A percentile compares a stretch with the other conserved stretches of the same genome.
Conservation (phyloP, 2,797 vertebrate genomes). For the Lemur catta region DNA sequence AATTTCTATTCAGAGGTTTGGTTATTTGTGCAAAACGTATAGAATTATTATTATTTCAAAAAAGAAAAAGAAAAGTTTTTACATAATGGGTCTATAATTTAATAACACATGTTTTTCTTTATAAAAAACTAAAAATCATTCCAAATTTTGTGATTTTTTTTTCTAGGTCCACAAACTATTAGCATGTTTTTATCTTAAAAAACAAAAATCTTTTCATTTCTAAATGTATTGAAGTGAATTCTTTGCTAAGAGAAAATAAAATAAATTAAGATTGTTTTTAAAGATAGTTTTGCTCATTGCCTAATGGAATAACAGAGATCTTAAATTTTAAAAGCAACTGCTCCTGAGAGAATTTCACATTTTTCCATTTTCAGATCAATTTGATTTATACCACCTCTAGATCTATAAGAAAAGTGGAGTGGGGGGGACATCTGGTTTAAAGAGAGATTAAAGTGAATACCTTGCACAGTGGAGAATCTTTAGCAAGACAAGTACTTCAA, state of each 20-base stretch:
- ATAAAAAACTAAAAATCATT: constrained; percentile 17
- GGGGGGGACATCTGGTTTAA: neutral
- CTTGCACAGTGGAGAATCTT: neutral
- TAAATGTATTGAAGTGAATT: neutral
- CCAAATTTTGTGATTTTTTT: neutral
- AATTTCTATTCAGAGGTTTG: constrained; percentile 41
- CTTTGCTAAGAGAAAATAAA: neutral
- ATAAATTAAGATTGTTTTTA: neutral
- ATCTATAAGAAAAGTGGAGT: neutral
- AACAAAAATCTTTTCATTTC: neutral
- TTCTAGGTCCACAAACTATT: neutral
- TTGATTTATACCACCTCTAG: neutral
- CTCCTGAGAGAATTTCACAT: neutral
- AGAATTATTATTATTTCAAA: constrained; percentile 30
- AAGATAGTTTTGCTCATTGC: neutral
- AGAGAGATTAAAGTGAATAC: neutral
- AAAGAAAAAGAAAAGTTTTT: neutral
- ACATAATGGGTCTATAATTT: neutral
- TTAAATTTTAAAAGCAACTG: neutral
- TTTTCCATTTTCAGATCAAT: neutral
- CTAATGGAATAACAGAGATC: neutral
- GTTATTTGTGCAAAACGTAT: constrained; percentile 30
- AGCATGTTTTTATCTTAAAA: neutral
- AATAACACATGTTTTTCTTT: neutral
- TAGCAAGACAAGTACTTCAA: neutral